These are phyloP conservation scores for Pygathrix nemaeus DNA, from an alignment of 2,113 vertebrate genomes.

Conservation along the genomic window DNA sequence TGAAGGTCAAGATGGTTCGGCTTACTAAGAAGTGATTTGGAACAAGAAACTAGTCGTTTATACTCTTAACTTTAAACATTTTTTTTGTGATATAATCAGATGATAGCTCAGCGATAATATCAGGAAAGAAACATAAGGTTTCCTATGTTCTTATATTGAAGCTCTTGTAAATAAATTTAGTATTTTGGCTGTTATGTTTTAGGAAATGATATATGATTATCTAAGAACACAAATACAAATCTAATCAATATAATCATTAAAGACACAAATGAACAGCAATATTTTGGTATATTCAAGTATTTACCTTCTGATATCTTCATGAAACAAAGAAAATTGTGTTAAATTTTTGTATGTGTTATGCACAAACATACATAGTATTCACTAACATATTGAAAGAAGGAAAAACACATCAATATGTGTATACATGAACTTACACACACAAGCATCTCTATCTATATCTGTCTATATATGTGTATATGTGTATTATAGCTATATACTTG, in stretches of 20 bases:
- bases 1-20: not conserved
- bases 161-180: not conserved
- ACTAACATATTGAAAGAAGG: not conserved
- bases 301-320: not conserved
- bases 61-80: not conserved
- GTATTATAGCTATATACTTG: not conserved
- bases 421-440: no score
- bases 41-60: not conserved
- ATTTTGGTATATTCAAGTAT: not conserved
- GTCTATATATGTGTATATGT: not conserved
- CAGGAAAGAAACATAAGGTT: not conserved
- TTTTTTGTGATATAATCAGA: not conserved
- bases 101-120: not conserved
- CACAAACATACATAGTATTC: not conserved
- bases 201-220: not conserved
- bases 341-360: not conserved
- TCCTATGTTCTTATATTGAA: not conserved
- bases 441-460: no score
- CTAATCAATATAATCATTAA: not conserved
- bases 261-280: not conserved
- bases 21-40: not conserved
- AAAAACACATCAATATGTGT: not conserved
- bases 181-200: not conserved
- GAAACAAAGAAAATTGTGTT: not conserved
- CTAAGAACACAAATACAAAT: not conserved